phyloP scores from a whole-genome alignment of 2,797 vertebrate species.

The Tenualosa ilisha region DNA sequence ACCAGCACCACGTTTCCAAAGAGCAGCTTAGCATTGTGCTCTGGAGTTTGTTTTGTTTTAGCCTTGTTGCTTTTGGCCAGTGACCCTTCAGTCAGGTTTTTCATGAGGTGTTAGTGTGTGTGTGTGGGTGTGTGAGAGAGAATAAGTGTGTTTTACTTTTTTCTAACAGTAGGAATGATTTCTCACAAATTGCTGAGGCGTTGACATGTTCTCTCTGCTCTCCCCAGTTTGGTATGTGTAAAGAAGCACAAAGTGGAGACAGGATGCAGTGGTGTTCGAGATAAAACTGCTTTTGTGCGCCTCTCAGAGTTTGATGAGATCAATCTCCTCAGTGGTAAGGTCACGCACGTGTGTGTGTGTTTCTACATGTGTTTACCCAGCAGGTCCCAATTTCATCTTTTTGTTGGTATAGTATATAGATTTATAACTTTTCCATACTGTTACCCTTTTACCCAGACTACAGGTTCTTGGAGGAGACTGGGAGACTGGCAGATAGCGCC shows the following conservation, averaged over 20 bases:
- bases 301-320: constrained; percentile 87
- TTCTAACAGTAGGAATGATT: constrained; percentile 14
- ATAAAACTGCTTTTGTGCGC: constrained; percentile 85
- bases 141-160: not conserved
- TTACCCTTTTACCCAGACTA: constrained; percentile 79
- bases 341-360: not conserved
- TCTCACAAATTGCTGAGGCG: not conserved
- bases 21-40: not conserved
- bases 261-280: constrained; percentile 84
- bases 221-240: constrained; percentile 84
- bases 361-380: not conserved
- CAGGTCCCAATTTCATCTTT: not conserved
- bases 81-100: constrained; percentile 15
- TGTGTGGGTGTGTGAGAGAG: too few species aligned
- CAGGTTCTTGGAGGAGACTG: constrained; percentile 91
- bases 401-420: not conserved
- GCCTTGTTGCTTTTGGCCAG: constrained; percentile 2
- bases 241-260: constrained; percentile 86
- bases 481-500: constrained; percentile 83
- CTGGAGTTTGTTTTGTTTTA: not conserved
- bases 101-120: not conserved
- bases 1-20: not conserved
- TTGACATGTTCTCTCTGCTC: constrained; percentile 43
- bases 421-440: not conserved
- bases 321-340: constrained; percentile 85